These are phyloP conservation scores for Caenorhabditis imperialis DNA, from an alignment of 2,888 invertebrate genomes.

Conservation along the genomic window DNA sequence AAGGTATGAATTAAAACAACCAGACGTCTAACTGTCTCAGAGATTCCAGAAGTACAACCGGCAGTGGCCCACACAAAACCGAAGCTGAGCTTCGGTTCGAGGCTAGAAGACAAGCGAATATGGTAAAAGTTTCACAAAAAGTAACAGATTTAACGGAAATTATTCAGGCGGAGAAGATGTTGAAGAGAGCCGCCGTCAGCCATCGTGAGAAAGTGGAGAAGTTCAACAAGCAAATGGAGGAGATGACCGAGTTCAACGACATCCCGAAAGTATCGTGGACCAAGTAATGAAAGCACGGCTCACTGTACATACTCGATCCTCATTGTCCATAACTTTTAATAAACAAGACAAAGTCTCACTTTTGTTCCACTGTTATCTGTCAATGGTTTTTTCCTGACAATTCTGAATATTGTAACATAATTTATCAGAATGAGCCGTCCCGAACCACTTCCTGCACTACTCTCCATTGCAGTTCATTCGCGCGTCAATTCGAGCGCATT, in stretches of 20 bases:
- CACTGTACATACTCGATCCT: too few species aligned
- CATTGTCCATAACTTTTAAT: constrained; percentile 26
- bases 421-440: too few species aligned
- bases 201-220: constrained; percentile 76
- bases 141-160: neutral
- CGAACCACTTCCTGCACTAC: too few species aligned
- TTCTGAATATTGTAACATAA: neutral
- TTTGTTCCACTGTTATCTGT: neutral
- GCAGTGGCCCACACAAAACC: constrained; percentile 68
- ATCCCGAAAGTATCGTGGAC: constrained; percentile 79
- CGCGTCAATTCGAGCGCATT: constrained; percentile 35
- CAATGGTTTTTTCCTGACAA: neutral
- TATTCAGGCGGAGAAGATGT: constrained; percentile 68
- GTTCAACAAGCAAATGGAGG: constrained; percentile 77
- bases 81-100: constrained; percentile 76
- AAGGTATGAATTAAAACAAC: constrained; percentile 9
- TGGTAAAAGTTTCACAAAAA: constrained; percentile 55
- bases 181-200: constrained; percentile 72
- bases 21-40: constrained; percentile 17
- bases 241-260: constrained; percentile 78
- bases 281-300: constrained; percentile 62
- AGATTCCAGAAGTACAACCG: constrained; percentile 44
- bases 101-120: constrained; percentile 70
- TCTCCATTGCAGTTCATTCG: too few species aligned
- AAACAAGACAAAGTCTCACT: neutral